Evolutionary conservation across 2,888 invertebrate species (phyloP).

Genomic region (Ligdia adustata): DNA sequence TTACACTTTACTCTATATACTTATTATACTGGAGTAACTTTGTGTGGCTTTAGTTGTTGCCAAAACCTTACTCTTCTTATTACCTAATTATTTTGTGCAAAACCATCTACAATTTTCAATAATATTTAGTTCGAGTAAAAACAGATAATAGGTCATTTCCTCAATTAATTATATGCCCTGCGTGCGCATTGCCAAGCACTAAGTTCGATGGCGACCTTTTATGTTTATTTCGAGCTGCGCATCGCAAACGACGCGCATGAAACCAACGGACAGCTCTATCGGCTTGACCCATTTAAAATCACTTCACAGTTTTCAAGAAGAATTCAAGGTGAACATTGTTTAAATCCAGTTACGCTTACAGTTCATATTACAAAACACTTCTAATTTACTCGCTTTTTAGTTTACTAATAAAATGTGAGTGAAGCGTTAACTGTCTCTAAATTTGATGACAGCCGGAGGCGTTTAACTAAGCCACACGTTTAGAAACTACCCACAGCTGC

Average conservation of each 20-base stretch:
- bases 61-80: too few species aligned
- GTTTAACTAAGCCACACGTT: too few species aligned
- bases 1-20: too few species aligned
- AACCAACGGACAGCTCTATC: constrained; percentile 57
- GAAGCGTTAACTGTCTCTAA: constrained; percentile 1
- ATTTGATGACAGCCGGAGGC: constrained; percentile 1
- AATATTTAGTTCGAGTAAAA: constrained; percentile 37
- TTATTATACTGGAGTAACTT: too few species aligned
- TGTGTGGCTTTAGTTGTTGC: too few species aligned
- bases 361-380: constrained; percentile 23
- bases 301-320: constrained; percentile 41
- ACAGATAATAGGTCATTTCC: constrained; percentile 62
- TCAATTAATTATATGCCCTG: constrained; percentile 67
- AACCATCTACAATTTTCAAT: too few species aligned
- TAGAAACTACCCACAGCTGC: too few species aligned
- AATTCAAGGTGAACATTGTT: constrained; percentile 39
- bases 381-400: constrained; percentile 10
- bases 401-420: constrained; percentile 1
- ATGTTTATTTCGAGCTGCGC: constrained; percentile 70
- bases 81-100: too few species aligned
- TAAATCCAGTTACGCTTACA: constrained; percentile 26
- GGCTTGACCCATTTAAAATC: constrained; percentile 64
- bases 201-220: constrained; percentile 72
- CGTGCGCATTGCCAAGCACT: constrained; percentile 59
- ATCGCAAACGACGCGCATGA: constrained; percentile 52